A percentile compares a stretch with the other conserved stretches of the same genome.
Conservation (phyloP, 2,113 vertebrate genomes). For the Neolamprologus cancellatus region DNA sequence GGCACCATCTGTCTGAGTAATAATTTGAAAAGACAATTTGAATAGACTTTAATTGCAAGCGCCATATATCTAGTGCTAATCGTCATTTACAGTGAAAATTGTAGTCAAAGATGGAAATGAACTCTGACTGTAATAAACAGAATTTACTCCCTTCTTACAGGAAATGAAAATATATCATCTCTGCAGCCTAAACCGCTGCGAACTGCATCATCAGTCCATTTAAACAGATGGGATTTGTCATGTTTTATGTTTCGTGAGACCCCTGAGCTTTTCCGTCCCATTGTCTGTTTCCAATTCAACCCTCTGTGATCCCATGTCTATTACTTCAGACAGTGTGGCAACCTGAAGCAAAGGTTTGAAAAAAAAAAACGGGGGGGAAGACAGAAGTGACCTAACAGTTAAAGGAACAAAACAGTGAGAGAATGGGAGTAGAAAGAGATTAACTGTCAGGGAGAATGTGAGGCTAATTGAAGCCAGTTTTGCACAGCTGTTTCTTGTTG, state of each 20-base stretch:
- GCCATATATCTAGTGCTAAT: background rate
- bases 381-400: conserved; percentile 49
- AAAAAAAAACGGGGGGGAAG: accelerated
- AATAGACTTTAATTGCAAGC: background rate
- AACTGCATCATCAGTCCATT: conserved; percentile 7
- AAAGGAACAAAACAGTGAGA: conserved; percentile 44
- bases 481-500: conserved; percentile 77
- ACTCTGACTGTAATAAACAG: background rate
- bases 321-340: conserved; percentile 54
- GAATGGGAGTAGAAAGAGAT: conserved; percentile 60
- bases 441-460: conserved; percentile 72
- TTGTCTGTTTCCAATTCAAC: conserved; percentile 53
- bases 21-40: background rate
- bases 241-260: conserved; percentile 44
- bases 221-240: conserved; percentile 29
- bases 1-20: conserved; percentile 1
- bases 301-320: conserved; percentile 20
- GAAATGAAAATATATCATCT: conserved; percentile 17
- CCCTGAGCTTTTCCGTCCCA: conserved; percentile 13
- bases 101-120: background rate
- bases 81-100: background rate
- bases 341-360: conserved; percentile 32
- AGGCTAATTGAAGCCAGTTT: conserved; percentile 76
- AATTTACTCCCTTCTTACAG: background rate
- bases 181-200: conserved; percentile 12